Conservation (phyloP, 2,888 invertebrate genomes). For the Alcis repandata region DNA sequence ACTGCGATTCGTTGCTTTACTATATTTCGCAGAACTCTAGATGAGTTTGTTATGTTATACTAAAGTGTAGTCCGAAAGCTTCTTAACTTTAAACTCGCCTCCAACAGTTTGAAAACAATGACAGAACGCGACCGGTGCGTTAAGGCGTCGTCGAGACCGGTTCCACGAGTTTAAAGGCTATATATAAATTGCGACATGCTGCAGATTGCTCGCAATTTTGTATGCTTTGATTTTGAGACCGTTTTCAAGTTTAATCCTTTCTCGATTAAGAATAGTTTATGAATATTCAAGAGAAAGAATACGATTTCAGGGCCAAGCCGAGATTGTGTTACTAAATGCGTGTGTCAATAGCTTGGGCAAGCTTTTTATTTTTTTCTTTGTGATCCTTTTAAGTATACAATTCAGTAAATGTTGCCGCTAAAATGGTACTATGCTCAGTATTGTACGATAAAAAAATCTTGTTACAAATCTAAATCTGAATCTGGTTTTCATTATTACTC, state of each 20-base stretch:
- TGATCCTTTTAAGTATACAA: slow-evolving; percentile 11
- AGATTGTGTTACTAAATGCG: slow-evolving; percentile 29
- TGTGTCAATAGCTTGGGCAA: slow-evolving; percentile 39
- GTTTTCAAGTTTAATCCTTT: slow-evolving; percentile 36
- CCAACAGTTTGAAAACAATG: slow-evolving; percentile 31
- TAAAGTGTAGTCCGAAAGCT: slow-evolving; percentile 7
- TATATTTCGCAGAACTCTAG: too few relatives aligned
- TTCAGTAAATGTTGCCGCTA: neutral
- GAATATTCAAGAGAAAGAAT: slow-evolving; percentile 38
- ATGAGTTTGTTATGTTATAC: too few relatives aligned
- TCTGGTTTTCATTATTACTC: neutral
- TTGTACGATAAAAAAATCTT: neutral
- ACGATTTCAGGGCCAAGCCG: slow-evolving; percentile 38
- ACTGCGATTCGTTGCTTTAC: too few relatives aligned
- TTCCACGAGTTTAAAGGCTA: slow-evolving; percentile 31
- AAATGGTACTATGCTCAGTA: neutral
- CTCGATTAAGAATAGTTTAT: slow-evolving; percentile 29
- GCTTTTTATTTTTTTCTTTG: slow-evolving; percentile 25
- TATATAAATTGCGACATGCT: slow-evolving; percentile 40
- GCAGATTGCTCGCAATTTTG: slow-evolving; percentile 31
- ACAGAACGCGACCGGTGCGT: slow-evolving; percentile 23
- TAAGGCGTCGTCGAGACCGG: slow-evolving; percentile 30
- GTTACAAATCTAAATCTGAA: neutral
- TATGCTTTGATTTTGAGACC: slow-evolving; percentile 25
- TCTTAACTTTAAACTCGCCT: slow-evolving; percentile 8